These are phyloP conservation scores for Halcyon badia DNA, from an alignment of 2,797 vertebrate species.

Conservation along the genomic window DNA sequence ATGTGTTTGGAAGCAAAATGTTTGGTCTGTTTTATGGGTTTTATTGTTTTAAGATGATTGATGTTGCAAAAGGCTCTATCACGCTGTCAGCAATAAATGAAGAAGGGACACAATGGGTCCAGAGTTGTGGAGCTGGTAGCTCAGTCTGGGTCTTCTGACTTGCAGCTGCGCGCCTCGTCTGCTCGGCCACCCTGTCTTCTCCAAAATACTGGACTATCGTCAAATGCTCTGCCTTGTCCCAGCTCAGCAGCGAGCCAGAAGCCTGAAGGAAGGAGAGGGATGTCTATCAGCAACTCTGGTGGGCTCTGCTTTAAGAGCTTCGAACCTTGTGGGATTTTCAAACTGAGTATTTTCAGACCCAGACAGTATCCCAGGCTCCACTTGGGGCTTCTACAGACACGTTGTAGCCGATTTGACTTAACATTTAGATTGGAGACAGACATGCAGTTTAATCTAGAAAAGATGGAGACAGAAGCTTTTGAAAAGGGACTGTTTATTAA, in stretches of 20 bases:
- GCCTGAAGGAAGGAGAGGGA: not conserved
- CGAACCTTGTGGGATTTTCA: not conserved
- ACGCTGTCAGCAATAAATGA: constrained; percentile 34
- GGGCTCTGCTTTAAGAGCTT: constrained; percentile 7
- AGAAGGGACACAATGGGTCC: not conserved
- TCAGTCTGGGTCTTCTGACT: not conserved
- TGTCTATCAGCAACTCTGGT: not conserved
- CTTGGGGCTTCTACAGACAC: not conserved
- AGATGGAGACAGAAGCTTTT: constrained; percentile 14
- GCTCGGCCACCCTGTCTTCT: not conserved
- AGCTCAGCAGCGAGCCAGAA: not conserved
- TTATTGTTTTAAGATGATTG: constrained; percentile 65
- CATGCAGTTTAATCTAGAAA: not conserved
- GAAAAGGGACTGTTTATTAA: not conserved
- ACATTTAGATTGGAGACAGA: constrained; percentile 15
- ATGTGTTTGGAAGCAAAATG: constrained; percentile 40
- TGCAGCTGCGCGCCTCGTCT: not conserved
- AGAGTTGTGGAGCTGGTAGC: not conserved
- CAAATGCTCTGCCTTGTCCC: accelerated
- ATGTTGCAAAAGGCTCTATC: constrained; percentile 52
- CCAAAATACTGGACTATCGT: not conserved
- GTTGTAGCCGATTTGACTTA: accelerated
- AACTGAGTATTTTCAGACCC: not conserved
- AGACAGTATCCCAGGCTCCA: not conserved
- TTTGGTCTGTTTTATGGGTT: constrained; percentile 44